A percentile compares a stretch with the other conserved stretches of the same genome.
Evolutionary conservation across 2,113 vertebrate genomes (phyloP).

Genomic region (Xenopus borealis): DNA sequence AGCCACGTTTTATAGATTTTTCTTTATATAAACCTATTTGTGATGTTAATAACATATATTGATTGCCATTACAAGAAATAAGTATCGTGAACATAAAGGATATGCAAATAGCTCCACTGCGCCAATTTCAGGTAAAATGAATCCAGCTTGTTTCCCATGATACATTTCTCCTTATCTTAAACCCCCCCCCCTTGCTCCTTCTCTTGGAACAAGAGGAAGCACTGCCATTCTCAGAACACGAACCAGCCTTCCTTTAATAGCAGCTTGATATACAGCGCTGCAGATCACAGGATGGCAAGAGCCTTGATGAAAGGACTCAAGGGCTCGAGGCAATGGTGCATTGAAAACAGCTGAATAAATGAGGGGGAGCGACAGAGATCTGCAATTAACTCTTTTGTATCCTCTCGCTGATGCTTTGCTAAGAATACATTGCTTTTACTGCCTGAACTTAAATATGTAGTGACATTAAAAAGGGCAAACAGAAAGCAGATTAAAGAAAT

Average conservation of each 20-base stretch:
- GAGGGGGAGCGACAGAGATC: slow-evolving; percentile 38
- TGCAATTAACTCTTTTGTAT: slow-evolving; percentile 43
- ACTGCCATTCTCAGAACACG: slow-evolving; percentile 31
- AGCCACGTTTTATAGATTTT: no score
- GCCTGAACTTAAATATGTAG: no score
- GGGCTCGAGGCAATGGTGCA: slow-evolving; percentile 44
- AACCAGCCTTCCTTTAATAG: slow-evolving; percentile 41
- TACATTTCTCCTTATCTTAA: slow-evolving; percentile 1
- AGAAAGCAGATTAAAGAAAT: no score
- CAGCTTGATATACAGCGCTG: slow-evolving; percentile 41
- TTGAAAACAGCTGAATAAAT: slow-evolving; percentile 48
- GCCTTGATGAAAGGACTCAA: slow-evolving; percentile 45
- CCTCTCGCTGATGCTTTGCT: slow-evolving; percentile 14
- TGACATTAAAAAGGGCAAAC: no score
- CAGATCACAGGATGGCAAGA: slow-evolving; percentile 44
- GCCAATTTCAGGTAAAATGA: neutral
- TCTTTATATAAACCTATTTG: no score
- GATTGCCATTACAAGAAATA: neutral
- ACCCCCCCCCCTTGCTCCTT: neutral
- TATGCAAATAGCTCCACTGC: neutral
- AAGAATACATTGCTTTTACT: neutral
- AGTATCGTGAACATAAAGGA: neutral
- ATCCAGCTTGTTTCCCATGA: neutral
- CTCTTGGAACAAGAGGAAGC: slow-evolving; percentile 10
- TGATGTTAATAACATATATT: no score